phyloP scores from a whole-genome alignment of 2,888 invertebrate species.

The Ophioninae sp. region DNA sequence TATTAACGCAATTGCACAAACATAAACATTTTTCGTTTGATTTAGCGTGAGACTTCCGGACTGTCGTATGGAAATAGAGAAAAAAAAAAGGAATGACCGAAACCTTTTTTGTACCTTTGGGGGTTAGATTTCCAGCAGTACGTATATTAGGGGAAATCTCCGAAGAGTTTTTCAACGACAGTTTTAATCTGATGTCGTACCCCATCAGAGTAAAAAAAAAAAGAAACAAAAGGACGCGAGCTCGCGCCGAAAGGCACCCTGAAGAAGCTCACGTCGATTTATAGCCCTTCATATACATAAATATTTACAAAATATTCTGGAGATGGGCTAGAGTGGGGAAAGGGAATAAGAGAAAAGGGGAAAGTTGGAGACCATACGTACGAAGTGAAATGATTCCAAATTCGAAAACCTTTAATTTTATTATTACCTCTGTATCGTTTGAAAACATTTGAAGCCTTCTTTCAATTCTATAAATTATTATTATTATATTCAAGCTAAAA shows the following conservation, averaged over 20 bases:
- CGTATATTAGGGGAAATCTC: conserved; percentile 38
- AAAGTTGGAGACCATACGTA: not conserved
- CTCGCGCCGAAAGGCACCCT: conserved; percentile 13
- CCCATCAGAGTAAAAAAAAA: conserved; percentile 17
- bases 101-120: conserved; percentile 10
- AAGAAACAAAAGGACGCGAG: conserved; percentile 15
- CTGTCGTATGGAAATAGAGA: conserved; percentile 33
- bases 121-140: conserved; percentile 8
- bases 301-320: conserved; percentile 9
- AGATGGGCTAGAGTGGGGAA: not conserved
- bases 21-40: not conserved
- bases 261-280: not conserved
- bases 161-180: conserved; percentile 33
- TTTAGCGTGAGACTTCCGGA: conserved; percentile 48
- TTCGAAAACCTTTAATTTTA: not conserved
- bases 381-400: not conserved
- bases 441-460: not conserved
- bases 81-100: conserved; percentile 10
- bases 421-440: not conserved
- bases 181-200: conserved; percentile 57
- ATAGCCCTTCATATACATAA: conserved; percentile 10
- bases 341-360: conserved; percentile 27
- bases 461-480: not conserved
- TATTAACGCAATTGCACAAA: not conserved
- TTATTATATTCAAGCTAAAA: not conserved